Conservation (phyloP, 2,797 vertebrate genomes). For the Heteromormyrus szaboi region DNA sequence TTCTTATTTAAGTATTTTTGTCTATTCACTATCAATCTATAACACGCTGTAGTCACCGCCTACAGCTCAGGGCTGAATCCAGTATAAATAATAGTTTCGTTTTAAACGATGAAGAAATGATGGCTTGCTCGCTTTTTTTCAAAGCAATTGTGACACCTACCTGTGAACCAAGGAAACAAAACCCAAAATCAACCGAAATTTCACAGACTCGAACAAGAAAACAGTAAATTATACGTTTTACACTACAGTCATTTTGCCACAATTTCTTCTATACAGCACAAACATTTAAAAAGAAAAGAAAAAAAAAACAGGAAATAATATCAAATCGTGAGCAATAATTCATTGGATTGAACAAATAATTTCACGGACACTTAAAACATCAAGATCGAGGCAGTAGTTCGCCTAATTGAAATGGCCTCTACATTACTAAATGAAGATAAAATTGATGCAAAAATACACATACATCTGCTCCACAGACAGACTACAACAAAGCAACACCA, state of each 20-base stretch:
- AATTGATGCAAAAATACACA: conserved; percentile 26
- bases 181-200: conserved; percentile 40
- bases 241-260: background rate
- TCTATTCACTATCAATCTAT: conserved; percentile 57
- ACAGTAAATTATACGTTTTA: background rate
- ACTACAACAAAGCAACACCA: conserved; percentile 28
- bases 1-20: conserved; percentile 42
- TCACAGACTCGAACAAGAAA: conserved; percentile 12
- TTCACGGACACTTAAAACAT: background rate
- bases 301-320: conserved; percentile 8
- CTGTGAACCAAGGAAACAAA: conserved; percentile 85
- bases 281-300: background rate
- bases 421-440: conserved; percentile 46
- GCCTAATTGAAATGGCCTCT: conserved; percentile 27
- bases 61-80: conserved; percentile 76
- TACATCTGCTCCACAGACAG: background rate
- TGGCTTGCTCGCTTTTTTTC: conserved; percentile 78
- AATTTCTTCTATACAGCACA: background rate
- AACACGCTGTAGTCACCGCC: conserved; percentile 70
- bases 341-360: conserved; percentile 15
- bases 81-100: conserved; percentile 68
- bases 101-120: conserved; percentile 70
- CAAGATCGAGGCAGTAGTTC: background rate
- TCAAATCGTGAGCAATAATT: conserved; percentile 11
- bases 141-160: conserved; percentile 99